Base-by-base conservation (phyloP, 2,113 vertebrate genomes). In the Xiphophorus hellerii region DNA sequence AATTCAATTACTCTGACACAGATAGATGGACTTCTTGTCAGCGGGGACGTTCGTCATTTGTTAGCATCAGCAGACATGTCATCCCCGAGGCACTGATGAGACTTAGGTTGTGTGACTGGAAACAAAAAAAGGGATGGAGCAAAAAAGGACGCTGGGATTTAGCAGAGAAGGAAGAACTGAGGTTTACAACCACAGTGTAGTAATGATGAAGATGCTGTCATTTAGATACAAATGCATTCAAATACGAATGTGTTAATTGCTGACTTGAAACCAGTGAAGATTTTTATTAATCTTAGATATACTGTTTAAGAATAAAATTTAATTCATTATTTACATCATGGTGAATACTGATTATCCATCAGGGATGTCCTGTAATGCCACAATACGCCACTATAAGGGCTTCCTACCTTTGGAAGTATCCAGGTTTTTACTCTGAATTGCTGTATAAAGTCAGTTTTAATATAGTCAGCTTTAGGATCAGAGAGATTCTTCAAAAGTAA, bases 1-100 rank as follows among this genome's bases (percentile, higher is more conserved):
- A 94, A 95, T 94, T 93, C 87, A 92, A 93, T 94, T 93, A 94
- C 77, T 77, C 71, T 92, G 94, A 93, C 93, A 92, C 87, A 92
- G 93, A 94, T 90, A 92, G 90, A 94, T 94, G 92, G 92, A 92
- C 87, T 86, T 72, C 74, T 83, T 89, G 87, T 90, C 90, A 89
- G 80, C 77, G 77, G 89, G 90, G 91, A 92, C 80, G 61, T 65
- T 71, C 58, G 76, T 93, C 89, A 90, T 93, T 92, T 93, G 88
- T 94, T 91, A 89, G 91, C 82, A 89, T 93, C 89, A 85, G 88
- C 71, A 64, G 66, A 91, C 88, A 83, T 82, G 88, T 90, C 91
- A 90, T 84, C 77, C 85, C 76, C 12, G 86, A 84, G 81, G 89
- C 81, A 81, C 71, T 80, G 81, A 88, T 83, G 81, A 78, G 80